Evolutionary conservation across 2,797 vertebrate genomes (phyloP).

Genomic region (Sebastes taczanowskii): DNA sequence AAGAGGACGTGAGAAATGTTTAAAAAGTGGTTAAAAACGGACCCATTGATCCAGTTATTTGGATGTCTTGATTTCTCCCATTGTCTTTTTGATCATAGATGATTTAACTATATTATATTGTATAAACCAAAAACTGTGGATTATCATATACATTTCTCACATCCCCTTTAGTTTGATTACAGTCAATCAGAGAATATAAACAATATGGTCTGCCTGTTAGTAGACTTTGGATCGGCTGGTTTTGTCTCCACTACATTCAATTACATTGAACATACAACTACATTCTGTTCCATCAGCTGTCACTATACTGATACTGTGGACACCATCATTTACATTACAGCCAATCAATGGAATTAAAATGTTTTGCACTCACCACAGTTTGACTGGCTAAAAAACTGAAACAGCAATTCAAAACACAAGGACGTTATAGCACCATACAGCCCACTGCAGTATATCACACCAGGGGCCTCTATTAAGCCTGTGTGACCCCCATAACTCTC

Average conservation of each 20-base stretch:
- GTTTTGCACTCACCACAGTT: neutral
- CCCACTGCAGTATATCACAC: neutral
- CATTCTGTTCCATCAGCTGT: neutral
- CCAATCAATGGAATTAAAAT: neutral
- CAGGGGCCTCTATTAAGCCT: neutral
- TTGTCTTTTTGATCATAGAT: too few relatives aligned
- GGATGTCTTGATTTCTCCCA: too few relatives aligned
- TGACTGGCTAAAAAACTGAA: neutral
- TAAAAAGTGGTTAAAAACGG: too few relatives aligned
- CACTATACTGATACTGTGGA: neutral
- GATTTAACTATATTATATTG: too few relatives aligned
- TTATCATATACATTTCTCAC: too few relatives aligned
- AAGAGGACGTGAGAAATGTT: too few relatives aligned
- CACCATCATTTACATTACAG: conserved; percentile 12
- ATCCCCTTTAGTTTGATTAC: too few relatives aligned
- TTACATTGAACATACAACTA: too few relatives aligned
- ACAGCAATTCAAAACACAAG: neutral
- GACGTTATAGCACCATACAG: neutral
- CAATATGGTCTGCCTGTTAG: neutral
- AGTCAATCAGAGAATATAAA: too few relatives aligned
- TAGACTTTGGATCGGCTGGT: neutral
- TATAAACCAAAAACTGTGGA: too few relatives aligned
- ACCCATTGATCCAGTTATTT: too few relatives aligned
- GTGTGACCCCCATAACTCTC: conserved; percentile 29
- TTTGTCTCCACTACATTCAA: neutral